Evolutionary conservation across 2,113 vertebrate genomes (phyloP).

Genomic region (Cyprinodon variegatus): DNA sequence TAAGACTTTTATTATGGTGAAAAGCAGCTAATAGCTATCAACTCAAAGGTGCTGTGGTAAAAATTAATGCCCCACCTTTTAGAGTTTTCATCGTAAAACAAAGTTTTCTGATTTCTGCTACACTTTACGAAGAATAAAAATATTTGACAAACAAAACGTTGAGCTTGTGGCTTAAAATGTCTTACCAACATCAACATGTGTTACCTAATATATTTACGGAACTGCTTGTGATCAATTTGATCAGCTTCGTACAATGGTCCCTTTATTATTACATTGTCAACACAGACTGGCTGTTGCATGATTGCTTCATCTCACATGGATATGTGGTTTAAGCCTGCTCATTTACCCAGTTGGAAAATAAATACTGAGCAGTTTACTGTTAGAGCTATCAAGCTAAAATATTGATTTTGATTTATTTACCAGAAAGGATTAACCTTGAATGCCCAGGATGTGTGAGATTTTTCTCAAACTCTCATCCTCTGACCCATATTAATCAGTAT

Average conservation of each 20-base stretch:
- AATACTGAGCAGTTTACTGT: not conserved
- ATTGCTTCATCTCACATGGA: not conserved
- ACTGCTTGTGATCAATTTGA: constrained; percentile 43
- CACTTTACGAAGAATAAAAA: not conserved
- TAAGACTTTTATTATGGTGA: not conserved
- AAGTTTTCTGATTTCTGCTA: not conserved
- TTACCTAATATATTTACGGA: constrained; percentile 45
- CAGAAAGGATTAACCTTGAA: not conserved
- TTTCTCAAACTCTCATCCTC: not conserved
- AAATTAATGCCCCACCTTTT: not conserved
- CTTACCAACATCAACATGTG: not conserved
- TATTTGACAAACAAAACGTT: not conserved
- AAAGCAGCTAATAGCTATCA: not conserved
- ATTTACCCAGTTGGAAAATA: not conserved
- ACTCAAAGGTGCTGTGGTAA: not conserved
- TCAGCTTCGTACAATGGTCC: constrained; percentile 12
- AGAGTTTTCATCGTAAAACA: too few relatives aligned
- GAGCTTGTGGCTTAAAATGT: not conserved
- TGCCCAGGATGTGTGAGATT: not conserved
- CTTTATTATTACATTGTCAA: constrained; percentile 5
- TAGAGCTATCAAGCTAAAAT: not conserved
- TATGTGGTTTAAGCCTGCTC: not conserved
- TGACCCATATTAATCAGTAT: not conserved
- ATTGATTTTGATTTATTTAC: not conserved
- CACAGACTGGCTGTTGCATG: not conserved